Base-by-base conservation (phyloP, 2,113 vertebrate species). In the Otis tarda region DNA sequence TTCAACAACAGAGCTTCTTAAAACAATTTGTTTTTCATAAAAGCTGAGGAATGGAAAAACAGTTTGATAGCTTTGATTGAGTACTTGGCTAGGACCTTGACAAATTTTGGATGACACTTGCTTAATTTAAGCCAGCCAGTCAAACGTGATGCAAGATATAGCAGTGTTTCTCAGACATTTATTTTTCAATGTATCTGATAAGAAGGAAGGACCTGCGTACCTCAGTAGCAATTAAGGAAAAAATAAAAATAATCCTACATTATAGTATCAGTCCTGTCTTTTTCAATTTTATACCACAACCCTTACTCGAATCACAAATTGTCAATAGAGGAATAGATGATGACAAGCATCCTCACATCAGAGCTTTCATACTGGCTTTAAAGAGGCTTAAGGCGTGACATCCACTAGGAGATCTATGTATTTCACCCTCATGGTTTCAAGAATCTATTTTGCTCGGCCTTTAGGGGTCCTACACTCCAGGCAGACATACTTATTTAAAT, bases 111-210 rank as follows among this genome's bases (percentile, higher is more conserved):
- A 49, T 86, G 63, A 80, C 56, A 88, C 79, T 21, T 80, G 43
- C 37, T 70, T 90, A n/a, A 65, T 91, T 80, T 50, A 90, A 90
- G 63, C 55, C 55, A 86, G 78, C 5, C 53, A 93, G 59, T 12
- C 50, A 86, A 95, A 83, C 1, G 1, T 49, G 41, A 76, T 63
- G n/a, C 27, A 77, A 91, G 53, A 80, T 45, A 52, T 3, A 84
- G 41, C 19, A 83, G 39, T 14, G 28, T 86, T 91, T 78, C 90
- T 85, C 93, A 78, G 49, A 41, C 59, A 30, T 57, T 69, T 73
- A 31, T 83, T 94, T 95, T 94, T 65, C 61, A 79, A 11, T 86
- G 83, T 91, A 55, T 83, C 74, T 86, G 50, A 30, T 79, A 80
- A 80, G 60, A 75, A 60, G 65, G 20, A 60, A 77, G 28, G 41